Evolutionary conservation across 2,113 vertebrate genomes (phyloP).

Genomic region (Trematomus loennbergii): DNA sequence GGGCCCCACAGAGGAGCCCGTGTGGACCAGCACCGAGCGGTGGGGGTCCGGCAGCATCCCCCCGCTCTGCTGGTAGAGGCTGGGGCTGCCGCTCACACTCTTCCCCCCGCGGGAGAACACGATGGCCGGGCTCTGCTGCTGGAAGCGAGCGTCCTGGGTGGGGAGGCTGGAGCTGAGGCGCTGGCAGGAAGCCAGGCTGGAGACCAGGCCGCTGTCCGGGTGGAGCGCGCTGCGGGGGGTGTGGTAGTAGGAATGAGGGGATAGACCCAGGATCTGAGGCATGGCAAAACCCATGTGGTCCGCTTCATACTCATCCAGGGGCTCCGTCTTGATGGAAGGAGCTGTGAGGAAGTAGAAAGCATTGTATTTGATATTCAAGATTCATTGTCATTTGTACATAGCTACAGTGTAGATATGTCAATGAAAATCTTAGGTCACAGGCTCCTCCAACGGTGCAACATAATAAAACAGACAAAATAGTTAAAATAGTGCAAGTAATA

Average conservation of each 20-base stretch:
- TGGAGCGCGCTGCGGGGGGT: slow-evolving; percentile 85
- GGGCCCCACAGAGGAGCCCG: slow-evolving; percentile 84
- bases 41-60: slow-evolving; percentile 89
- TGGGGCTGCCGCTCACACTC: slow-evolving; percentile 87
- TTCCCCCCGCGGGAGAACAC: slow-evolving; percentile 90
- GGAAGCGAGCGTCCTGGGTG: slow-evolving; percentile 86
- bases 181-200: slow-evolving; percentile 92
- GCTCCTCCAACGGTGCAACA: too few species aligned
- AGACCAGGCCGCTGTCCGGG: slow-evolving; percentile 88
- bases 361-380: too few species aligned
- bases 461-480: too few species aligned
- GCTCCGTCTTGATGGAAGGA: slow-evolving; percentile 97
- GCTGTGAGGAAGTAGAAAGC: slow-evolving; percentile 76
- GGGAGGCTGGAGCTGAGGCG: slow-evolving; percentile 88
- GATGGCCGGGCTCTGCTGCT: slow-evolving; percentile 90
- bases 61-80: slow-evolving; percentile 87
- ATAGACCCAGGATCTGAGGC: slow-evolving; percentile 89
- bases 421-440: too few species aligned
- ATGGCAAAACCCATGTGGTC: slow-evolving; percentile 88
- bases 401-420: too few species aligned
- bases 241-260: slow-evolving; percentile 91
- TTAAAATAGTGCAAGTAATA: too few species aligned
- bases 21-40: slow-evolving; percentile 93
- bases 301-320: slow-evolving; percentile 92
- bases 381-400: too few species aligned